Percentiles rank a stretch among this genome's conserved stretches.
Conservation (phyloP, 1,140 invertebrate genomes). For the Heterodera schachtii region DNA sequence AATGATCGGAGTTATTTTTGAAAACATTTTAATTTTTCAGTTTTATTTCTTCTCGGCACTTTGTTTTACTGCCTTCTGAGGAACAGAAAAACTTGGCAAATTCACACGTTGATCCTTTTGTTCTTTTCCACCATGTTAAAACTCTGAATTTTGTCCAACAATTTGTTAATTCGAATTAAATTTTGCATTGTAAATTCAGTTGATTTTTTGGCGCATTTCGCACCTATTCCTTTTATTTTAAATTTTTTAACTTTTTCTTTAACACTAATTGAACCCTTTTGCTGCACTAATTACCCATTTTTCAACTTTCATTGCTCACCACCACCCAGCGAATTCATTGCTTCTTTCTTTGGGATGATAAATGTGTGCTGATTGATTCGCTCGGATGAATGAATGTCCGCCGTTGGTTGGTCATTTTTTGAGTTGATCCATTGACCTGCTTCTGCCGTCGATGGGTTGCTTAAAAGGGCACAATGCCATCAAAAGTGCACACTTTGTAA, state of each 20-base stretch:
- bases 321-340: not conserved
- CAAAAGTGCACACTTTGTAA: not conserved
- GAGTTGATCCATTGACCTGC: not conserved
- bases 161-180: too few species aligned
- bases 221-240: too few species aligned
- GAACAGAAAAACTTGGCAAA: not conserved
- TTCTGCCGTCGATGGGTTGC: not conserved
- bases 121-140: too few species aligned
- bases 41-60: not conserved
- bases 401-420: not conserved
- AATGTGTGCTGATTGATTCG: not conserved
- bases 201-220: too few species aligned
- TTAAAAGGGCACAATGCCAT: not conserved
- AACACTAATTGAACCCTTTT: not conserved
- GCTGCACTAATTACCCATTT: not conserved
- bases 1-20: too few species aligned
- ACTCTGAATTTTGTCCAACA: too few species aligned
- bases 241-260: not conserved
- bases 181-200: too few species aligned
- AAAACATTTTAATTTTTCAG: not conserved
- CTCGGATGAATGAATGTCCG: not conserved
- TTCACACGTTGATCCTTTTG: not conserved
- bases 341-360: not conserved
- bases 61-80: not conserved
- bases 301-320: not conserved